Base-by-base conservation (phyloP, 2,888 invertebrate species). In the Nymphalis c-album region DNA sequence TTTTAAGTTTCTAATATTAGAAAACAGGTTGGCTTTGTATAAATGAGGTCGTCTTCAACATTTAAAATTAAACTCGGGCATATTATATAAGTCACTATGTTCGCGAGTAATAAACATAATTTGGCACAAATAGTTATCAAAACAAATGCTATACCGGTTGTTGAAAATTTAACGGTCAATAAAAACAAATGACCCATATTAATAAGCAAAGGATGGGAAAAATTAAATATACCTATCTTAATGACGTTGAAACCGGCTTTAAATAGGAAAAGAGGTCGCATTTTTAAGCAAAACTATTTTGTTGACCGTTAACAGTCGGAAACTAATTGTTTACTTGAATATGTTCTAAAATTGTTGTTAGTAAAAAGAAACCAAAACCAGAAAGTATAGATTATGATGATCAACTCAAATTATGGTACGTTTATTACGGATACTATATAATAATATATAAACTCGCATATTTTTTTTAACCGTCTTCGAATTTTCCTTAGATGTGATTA, bases 101-200 rank as follows among this genome's bases (percentile, higher is more conserved):
- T 40, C 1, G 10, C 8, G n/a, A n/a, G 8, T 57, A 57, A 40
- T 18, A 57, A 40, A 57, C 10, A 57, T 40, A 8, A 40, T 40
- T 40, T 57, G 13, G 57, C 40, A 57, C 18, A 40, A 40, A 57
- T n/a, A 40, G 35, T n/a, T 57, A 18, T 57, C 10, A 57, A 57
- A 57, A 35, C 18, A 18, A 40, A 40, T 35, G 3, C 18, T 48
- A 17, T n/a, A 48, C 35, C 18, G 16, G 31, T 31, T 18, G 7
- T 18, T 18, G 57, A 35, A 40, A 57, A 18, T 3, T 57, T 57
- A n/a, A 57, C 57, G 35, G 35, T 3, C 57, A 57, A 57, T 57
- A 57, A 57, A 57, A 57, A 57, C 35, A 31, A 57, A 35, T 57
- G 57, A 26, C 35, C 57, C 35, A 57, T 57, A 57, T 40, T n/a